phyloP scores from a whole-genome alignment of 2,888 invertebrate genomes.

The Heteromyza rotundicornis region DNA sequence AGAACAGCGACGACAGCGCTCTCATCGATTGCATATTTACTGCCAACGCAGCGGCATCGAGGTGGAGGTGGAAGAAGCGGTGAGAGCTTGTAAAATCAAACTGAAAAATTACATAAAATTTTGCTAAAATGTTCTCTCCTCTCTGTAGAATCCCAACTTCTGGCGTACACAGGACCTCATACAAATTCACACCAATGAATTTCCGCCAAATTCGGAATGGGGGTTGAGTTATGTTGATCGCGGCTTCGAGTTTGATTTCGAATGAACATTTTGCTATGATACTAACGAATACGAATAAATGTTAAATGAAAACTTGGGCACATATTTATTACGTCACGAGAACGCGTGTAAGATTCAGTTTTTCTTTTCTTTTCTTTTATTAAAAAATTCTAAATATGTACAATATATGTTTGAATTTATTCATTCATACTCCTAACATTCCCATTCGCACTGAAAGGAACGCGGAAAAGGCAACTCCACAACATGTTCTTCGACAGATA shows the following conservation, averaged over 20 bases:
- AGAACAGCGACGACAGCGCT: constrained; percentile 27
- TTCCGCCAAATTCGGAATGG: constrained; percentile 47
- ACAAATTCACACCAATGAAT: constrained; percentile 41
- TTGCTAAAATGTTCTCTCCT: neutral
- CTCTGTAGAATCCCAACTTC: constrained; percentile 39
- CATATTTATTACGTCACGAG: no score
- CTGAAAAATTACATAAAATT: neutral
- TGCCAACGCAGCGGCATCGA: constrained; percentile 48
- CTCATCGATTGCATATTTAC: constrained; percentile 39
- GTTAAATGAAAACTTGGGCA: no score
- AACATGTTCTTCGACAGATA: no score
- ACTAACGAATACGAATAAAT: no score
- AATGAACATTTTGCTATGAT: no score
- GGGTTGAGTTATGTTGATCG: constrained; percentile 53
- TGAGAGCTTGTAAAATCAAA: constrained; percentile 10
- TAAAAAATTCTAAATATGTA: no score
- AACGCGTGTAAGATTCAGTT: no score
- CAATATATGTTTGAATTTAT: no score
- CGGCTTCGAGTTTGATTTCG: constrained; percentile 53
- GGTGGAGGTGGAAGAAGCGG: constrained; percentile 42
- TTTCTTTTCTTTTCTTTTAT: no score
- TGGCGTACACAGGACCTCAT: constrained; percentile 39
- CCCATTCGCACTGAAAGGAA: no score
- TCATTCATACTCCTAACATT: no score
- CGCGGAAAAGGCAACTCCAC: no score